Evolutionary conservation across 2,797 vertebrate genomes (phyloP).

Genomic region (Spinus olivaceus): DNA sequence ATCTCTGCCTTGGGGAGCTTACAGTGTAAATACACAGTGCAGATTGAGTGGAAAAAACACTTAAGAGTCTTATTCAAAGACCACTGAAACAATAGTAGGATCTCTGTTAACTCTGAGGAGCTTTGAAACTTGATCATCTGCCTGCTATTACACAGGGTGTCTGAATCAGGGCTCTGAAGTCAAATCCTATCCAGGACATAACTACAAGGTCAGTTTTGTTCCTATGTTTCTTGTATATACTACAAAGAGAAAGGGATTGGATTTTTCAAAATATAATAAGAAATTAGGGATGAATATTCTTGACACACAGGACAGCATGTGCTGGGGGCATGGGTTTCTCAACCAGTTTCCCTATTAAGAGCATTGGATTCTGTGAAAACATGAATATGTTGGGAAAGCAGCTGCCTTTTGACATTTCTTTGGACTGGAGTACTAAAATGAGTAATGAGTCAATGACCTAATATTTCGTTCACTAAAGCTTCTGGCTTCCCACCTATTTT

Average conservation of each 20-base stretch:
- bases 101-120: neutral
- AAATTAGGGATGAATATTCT: neutral
- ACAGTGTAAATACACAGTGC: neutral
- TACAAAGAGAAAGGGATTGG: neutral
- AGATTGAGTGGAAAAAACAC: neutral
- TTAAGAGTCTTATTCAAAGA: neutral
- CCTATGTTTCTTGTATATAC: neutral
- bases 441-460: neutral
- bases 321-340: neutral
- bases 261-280: neutral
- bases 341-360: neutral
- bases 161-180: neutral
- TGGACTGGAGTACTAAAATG: neutral
- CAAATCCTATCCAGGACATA: neutral
- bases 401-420: neutral
- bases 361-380: neutral
- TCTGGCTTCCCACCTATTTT: neutral
- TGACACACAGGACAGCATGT: neutral
- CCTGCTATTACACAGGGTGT: neutral
- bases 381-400: neutral
- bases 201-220: neutral
- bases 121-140: constrained; percentile 9
- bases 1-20: neutral
- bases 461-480: neutral
- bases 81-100: neutral